phyloP scores from a whole-genome alignment of 53 echinoderm and acorn worm genomes.

The Glandiceps talaboti region DNA sequence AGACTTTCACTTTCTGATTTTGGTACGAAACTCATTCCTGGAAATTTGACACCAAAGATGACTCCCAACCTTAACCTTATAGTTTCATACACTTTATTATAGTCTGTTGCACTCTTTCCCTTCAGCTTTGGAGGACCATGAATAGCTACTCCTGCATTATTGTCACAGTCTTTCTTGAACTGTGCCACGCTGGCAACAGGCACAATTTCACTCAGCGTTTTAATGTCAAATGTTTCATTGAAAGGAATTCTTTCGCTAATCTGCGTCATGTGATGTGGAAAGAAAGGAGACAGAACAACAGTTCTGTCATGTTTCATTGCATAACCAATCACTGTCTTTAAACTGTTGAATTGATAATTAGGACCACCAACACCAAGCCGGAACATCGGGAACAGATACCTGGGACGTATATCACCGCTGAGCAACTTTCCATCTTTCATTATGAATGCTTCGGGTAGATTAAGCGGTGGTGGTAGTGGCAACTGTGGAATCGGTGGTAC shows the following conservation, averaged over 20 bases:
- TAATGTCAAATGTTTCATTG: not conserved
- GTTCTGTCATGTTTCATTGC: not conserved
- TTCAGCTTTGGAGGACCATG: not conserved
- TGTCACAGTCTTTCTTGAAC: not conserved
- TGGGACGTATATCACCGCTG: not conserved
- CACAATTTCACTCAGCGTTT: not conserved
- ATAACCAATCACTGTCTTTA: not conserved
- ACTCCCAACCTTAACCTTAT: not conserved
- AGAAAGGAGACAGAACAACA: not conserved
- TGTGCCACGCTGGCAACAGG: not conserved
- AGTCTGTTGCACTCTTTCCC: not conserved
- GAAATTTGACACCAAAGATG: not conserved
- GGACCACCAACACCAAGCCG: not conserved
- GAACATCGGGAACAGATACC: not conserved
- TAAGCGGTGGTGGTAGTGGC: not conserved
- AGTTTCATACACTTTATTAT: not conserved
- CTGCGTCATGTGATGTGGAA: not conserved
- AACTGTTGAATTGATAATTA: not conserved
- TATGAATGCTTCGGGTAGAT: not conserved
- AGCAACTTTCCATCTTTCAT: not conserved
- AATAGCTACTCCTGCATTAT: not conserved
- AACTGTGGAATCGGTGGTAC: not conserved
- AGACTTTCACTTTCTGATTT: not conserved
- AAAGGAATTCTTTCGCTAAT: not conserved
- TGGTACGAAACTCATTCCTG: not conserved